Base-by-base conservation (phyloP, 2,113 vertebrate genomes). In the Oreochromis spilurus region DNA sequence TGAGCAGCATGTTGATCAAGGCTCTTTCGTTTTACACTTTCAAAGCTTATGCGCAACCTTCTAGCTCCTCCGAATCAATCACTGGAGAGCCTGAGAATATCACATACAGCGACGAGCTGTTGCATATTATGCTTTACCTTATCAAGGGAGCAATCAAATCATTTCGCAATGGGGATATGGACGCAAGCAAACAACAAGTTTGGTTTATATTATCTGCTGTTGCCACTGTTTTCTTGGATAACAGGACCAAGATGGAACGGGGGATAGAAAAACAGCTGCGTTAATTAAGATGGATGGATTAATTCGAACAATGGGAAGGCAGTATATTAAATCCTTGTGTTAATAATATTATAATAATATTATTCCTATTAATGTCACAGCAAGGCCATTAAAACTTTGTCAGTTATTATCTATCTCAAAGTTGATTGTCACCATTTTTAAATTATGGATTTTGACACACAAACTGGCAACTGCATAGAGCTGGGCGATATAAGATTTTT, bases 111-210 rank as follows among this genome's bases (percentile, higher is more conserved):
- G 9, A 84, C 11, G 54, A 79, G 54, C 85, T 90, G 84, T 34
- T 80, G 57, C 34, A 40, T 78, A 24, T 82, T 78, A 48, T n/a
- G 54, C 79, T 86, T 17, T 60, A 54, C 43, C 19, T 79, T 85
- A 85, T 88, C 38, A 83, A 45, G 52, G 77, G 24, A 91, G 12
- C 48, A 55, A 57, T 89, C 43, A 79, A 67, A 34, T 85, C 26
- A 31, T 78, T 81, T 87, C 45, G 85, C 82, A 40, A 81, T 29
- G 43, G 53, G 40, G 38, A 86, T 58, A 12, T 16, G 43, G 43
- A 88, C 62, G 19, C 84, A 91, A 89, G 72, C 34, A 84, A 88
- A 87, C 26, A 86, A 21, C 57, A 57, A 7, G 7, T 34, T 84
- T 53, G 29, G 36, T 77, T 87, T 82, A 38, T 90, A 72, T 70